Evolutionary conservation across 2,888 invertebrate species (phyloP).

Genomic region (Sarcophaga variegata): DNA sequence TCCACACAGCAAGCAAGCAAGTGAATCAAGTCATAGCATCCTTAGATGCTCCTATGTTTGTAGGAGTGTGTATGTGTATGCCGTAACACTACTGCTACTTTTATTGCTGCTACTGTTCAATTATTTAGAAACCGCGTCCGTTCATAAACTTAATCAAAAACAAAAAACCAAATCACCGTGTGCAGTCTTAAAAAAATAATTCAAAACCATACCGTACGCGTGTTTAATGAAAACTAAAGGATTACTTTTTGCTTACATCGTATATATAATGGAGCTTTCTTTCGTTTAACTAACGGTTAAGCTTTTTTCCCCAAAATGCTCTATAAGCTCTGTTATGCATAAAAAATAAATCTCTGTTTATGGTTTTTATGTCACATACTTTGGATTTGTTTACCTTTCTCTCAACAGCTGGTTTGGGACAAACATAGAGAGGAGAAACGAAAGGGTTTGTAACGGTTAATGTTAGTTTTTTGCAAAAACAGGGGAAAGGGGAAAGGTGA

Average conservation of each 20-base stretch:
- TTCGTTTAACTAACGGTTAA: slow-evolving; percentile 60
- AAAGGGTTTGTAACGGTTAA: slow-evolving; percentile 4
- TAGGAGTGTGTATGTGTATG: background rate
- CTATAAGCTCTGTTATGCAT: background rate
- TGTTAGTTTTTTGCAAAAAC: background rate
- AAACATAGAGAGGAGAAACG: slow-evolving; percentile 9
- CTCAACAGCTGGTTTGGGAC: slow-evolving; percentile 53
- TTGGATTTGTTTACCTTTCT: slow-evolving; percentile 30
- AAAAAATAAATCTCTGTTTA: slow-evolving; percentile 48
- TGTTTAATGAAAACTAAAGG: slow-evolving; percentile 60
- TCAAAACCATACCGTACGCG: slow-evolving; percentile 59
- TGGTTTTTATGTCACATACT: slow-evolving; percentile 5
- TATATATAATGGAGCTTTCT: slow-evolving; percentile 55
- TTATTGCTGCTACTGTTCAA: background rate
- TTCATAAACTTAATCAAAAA: background rate
- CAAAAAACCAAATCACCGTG: background rate
- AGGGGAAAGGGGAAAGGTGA: background rate
- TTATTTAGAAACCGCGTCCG: slow-evolving; percentile 59
- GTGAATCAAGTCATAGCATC: background rate
- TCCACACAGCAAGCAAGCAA: background rate
- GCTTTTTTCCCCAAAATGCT: slow-evolving; percentile 32
- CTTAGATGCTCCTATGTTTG: background rate
- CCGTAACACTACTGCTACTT: background rate
- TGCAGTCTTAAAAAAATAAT: slow-evolving; percentile 1
- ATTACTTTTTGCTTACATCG: slow-evolving; percentile 11